Evolutionary conservation across 2,113 vertebrate genomes (phyloP), one percentile per base, ranked within the genome.

Genomic region (Pao palembangensis): DNA sequence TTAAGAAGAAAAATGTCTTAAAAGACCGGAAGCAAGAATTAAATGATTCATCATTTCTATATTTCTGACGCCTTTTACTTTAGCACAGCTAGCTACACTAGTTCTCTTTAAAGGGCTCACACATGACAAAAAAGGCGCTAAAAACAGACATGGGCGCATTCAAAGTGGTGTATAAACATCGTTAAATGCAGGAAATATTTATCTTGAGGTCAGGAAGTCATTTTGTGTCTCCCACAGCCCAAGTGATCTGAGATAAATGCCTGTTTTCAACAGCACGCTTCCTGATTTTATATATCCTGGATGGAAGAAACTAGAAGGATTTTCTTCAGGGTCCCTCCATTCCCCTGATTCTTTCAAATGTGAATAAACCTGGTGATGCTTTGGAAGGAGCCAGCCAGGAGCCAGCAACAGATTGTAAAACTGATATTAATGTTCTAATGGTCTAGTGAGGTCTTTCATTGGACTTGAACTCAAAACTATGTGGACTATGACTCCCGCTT

Each of bases 141-240:
- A 5, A 7, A 28, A 62, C 25, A 11, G 17, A n/a, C 46, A 48
- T 12, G 6, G 16, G 1, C 52, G 52, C 56, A 42, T 73, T 62
- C 58, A 59, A 41, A 50, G 58, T 54, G 1, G 15, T 13, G 16
- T 47, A 67, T 75, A 78, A 79, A 76, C 77, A 76, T 54, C 21
- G 50, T 65, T 83, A 87, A 85, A 85, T 14, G 18, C 80, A 78
- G 80, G 81, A 88, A 87, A 66, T 77, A 48, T 72, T 83, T 83
- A 80, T 81, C 68, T 56, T 13, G 25, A 49, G 13, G 21, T 19
- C 76, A 75, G 85, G 83, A 88, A 85, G 76, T 83, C 14, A 72
- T 87, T 84, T 77, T 73, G 55, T 72, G 55, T 61, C 53, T 80
- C 74, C 54, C 69, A 68, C 56, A 61, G 67, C 46, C 60, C 18